Conservation (phyloP, 2,113 vertebrate species). For the Plectropomus leopardus region DNA sequence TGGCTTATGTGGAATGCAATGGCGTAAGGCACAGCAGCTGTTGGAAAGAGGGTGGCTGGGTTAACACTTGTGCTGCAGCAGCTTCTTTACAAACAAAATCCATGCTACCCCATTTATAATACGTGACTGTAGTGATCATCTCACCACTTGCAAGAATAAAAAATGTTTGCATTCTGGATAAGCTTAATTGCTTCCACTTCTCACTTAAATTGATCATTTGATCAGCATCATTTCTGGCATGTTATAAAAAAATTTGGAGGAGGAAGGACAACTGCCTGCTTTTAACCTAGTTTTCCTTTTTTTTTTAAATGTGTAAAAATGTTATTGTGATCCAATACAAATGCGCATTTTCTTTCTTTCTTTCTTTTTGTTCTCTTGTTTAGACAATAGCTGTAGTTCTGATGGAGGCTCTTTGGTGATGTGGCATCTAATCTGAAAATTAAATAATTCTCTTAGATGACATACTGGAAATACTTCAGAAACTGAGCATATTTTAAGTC, state of each 20-base stretch:
- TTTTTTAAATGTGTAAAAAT: background rate
- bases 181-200: background rate
- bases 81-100: background rate
- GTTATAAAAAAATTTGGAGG: background rate
- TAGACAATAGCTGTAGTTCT: background rate
- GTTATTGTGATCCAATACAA: background rate
- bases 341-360: background rate
- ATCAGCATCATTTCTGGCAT: background rate
- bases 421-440: background rate
- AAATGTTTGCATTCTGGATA: background rate
- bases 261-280: background rate
- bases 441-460: background rate
- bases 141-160: background rate
- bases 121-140: background rate
- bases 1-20: constrained; percentile 18
- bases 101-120: background rate
- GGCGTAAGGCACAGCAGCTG: constrained; percentile 44
- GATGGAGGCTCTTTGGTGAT: background rate
- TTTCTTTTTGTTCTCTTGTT: background rate
- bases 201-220: background rate
- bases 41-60: constrained; percentile 7
- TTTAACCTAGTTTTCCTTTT: background rate
- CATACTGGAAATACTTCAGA: too few species aligned
- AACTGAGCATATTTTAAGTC: too few species aligned
- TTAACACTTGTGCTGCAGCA: constrained; percentile 30